A percentile compares a stretch with the other conserved stretches of the same genome.
Evolutionary conservation across 2,797 vertebrate genomes (phyloP).

Genomic region (Hippoglossus hippoglossus): DNA sequence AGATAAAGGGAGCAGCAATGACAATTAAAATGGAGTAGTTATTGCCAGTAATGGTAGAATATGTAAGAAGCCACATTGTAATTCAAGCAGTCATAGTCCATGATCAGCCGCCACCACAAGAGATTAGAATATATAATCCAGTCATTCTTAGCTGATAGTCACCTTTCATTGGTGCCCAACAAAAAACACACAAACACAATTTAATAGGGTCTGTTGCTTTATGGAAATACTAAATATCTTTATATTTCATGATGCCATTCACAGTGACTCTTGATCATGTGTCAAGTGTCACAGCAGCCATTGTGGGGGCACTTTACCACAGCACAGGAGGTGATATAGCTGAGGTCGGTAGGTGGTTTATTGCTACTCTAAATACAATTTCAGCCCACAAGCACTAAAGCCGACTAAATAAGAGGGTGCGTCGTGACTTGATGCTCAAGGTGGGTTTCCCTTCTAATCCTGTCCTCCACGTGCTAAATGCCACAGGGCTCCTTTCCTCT

Average conservation of each 20-base stretch:
- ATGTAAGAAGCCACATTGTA: too few relatives aligned
- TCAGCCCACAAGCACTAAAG: constrained; percentile 10
- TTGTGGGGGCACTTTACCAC: not conserved
- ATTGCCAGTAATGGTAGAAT: too few relatives aligned
- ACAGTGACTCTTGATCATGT: not conserved
- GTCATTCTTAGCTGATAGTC: too few relatives aligned
- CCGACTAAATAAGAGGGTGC: constrained; percentile 21
- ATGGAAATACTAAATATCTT: not conserved
- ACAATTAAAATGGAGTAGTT: too few relatives aligned
- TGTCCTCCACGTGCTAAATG: constrained; percentile 41
- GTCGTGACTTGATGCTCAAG: constrained; percentile 29
- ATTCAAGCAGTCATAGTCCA: too few relatives aligned
- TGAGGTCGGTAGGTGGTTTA: constrained; percentile 41
- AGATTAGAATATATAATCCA: too few relatives aligned
- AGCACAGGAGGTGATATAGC: constrained; percentile 26
- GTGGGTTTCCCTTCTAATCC: constrained; percentile 59
- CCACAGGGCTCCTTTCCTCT: constrained; percentile 38
- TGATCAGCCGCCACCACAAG: too few relatives aligned
- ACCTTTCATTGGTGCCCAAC: not conserved
- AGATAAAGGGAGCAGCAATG: too few relatives aligned
- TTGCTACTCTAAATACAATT: constrained; percentile 21
- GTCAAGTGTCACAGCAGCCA: constrained; percentile 8
- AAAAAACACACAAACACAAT: not conserved
- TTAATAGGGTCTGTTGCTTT: not conserved
- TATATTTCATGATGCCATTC: not conserved